These are phyloP conservation scores for Turdus rufiventris DNA, from an alignment of 2,113 vertebrate genomes.

Conservation along the genomic window DNA sequence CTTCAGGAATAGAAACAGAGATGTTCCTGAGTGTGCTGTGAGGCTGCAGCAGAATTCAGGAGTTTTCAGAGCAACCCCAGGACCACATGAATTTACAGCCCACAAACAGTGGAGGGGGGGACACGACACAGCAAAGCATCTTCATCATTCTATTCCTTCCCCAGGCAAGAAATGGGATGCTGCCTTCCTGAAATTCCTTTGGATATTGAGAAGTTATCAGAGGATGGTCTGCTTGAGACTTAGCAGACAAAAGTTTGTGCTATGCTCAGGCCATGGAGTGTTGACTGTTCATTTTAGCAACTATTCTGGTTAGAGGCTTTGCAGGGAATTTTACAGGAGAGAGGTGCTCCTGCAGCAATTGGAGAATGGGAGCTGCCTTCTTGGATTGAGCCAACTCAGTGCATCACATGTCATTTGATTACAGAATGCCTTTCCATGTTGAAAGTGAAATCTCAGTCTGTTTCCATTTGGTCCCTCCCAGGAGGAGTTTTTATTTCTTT, in stretches of 20 bases:
- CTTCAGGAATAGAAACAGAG: no score
- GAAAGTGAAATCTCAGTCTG: not conserved
- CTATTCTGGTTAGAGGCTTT: not conserved
- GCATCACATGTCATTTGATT: not conserved
- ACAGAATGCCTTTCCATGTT: not conserved
- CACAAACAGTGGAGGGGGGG: not conserved
- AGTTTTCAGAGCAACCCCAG: not conserved
- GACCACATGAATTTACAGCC: not conserved
- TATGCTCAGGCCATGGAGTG: not conserved
- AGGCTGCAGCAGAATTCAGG: not conserved
- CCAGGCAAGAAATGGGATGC: not conserved
- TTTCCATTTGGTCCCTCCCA: not conserved
- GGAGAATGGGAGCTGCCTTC: not conserved
- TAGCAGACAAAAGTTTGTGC: rapidly evolving
- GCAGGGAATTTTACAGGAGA: not conserved
- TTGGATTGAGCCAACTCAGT: not conserved
- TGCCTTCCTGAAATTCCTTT: not conserved
- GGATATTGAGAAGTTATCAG: not conserved
- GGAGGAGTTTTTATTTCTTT: not conserved
- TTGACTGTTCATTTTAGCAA: not conserved
- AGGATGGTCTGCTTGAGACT: not conserved
- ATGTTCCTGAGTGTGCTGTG: not conserved
- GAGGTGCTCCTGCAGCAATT: not conserved
- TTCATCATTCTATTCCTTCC: rapidly evolving
- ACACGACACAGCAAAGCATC: not conserved